Base-by-base conservation (phyloP, 2,888 invertebrate species). In the Psylliodes chrysocephalus region DNA sequence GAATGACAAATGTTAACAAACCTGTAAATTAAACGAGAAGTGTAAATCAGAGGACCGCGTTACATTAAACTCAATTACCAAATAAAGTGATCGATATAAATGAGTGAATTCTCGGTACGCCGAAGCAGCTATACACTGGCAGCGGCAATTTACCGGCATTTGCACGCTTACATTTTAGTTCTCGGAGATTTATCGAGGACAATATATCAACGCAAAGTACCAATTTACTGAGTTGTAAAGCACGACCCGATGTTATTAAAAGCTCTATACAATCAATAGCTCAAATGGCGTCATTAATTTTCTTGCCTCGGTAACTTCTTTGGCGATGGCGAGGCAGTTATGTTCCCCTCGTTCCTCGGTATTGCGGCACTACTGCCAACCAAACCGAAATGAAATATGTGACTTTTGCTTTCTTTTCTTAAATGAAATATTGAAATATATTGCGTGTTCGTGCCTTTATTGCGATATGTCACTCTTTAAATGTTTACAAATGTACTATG, bases 181-280 rank as follows among this genome's bases (percentile, higher is more conserved):
- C 71, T 57, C n/a, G n/a, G 71, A 73, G 75, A 75, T 75, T 75
- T 75, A 75, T 74, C 70, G 74, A 70, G 73, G 72, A 74, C 75
- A 72, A 75, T 75, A 75, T 73, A 74, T 75, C 75, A 75, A 73
- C 72, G 73, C 73, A 70, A 75, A 75, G 75, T 74, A 75, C 75
- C 75, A 75, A 75, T 75, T 75, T 75, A 75, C 74, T 75, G 75
- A 75, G 75, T 75, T 75, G 75, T 75, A 75, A 75, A 75, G 75
- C 75, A 74, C 75, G 74, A 74, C 73, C 73, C 73, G 73, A 74
- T 75, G 75, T 75, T 75, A 75, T 75, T 75, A 75, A 75, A 75
- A 75, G 75, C 75, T 73, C 73, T 72, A 72, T 73, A 74, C 75
- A 75, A 75, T 75, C 75, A 75, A 75, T 75, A 74, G 74, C 75